These are phyloP conservation scores for Cyclina sinensis DNA, from an alignment of 1,140 invertebrate genomes.

Conservation along the genomic window DNA sequence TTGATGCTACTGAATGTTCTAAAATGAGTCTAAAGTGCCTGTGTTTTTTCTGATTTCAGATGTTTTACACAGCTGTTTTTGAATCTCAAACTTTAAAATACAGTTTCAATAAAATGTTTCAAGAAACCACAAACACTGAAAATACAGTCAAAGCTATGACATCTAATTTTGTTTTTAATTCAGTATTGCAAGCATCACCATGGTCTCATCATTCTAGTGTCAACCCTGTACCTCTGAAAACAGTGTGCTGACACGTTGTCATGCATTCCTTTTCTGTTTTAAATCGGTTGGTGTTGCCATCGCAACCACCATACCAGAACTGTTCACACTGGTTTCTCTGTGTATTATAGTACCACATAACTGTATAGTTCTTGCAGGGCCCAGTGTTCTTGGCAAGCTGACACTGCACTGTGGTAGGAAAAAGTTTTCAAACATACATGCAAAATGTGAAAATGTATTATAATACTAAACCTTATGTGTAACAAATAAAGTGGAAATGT, in stretches of 20 bases:
- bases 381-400: slow-evolving; percentile 57
- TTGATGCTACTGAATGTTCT: too few species aligned
- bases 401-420: slow-evolving; percentile 53
- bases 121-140: too few species aligned
- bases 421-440: slow-evolving; percentile 26
- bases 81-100: too few species aligned
- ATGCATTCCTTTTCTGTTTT: slow-evolving; percentile 86
- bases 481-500: too few species aligned
- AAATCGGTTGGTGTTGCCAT: slow-evolving; percentile 77
- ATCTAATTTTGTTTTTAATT: too few species aligned
- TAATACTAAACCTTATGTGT: too few species aligned
- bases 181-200: slow-evolving; percentile 12
- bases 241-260: slow-evolving; percentile 55
- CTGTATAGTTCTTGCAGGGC: slow-evolving; percentile 74
- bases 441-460: too few species aligned
- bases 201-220: background rate
- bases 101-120: too few species aligned
- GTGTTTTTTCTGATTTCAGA: too few species aligned
- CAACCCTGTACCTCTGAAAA: slow-evolving; percentile 56
- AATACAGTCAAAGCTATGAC: too few species aligned
- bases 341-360: slow-evolving; percentile 75
- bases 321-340: slow-evolving; percentile 55
- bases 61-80: too few species aligned
- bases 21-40: too few species aligned
- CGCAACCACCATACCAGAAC: slow-evolving; percentile 77